Evolutionary conservation across 2,113 vertebrate species (phyloP).

Genomic region (Monopterus albus): DNA sequence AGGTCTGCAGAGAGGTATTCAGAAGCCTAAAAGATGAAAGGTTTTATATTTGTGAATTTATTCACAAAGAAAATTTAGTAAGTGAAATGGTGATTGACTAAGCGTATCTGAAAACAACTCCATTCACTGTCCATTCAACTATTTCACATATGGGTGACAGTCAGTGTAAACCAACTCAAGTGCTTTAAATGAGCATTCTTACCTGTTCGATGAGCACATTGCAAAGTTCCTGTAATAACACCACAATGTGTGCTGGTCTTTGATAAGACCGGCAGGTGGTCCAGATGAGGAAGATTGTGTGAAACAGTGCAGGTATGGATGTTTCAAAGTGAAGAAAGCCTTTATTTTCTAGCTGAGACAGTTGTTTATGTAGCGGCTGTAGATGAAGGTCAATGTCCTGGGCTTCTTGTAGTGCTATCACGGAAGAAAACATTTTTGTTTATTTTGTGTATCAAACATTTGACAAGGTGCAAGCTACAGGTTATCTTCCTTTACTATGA

Average conservation of each 20-base stretch:
- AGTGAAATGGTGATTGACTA: background rate
- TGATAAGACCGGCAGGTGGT: constrained; percentile 83
- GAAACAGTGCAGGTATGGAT: constrained; percentile 81
- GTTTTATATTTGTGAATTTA: constrained; percentile 10
- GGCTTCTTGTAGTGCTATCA: constrained; percentile 83
- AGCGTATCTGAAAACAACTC: too few species aligned
- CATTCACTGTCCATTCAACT: too few species aligned
- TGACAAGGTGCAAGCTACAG: background rate
- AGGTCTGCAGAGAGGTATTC: constrained; percentile 80
- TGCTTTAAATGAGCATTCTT: constrained; percentile 25
- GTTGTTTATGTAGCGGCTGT: constrained; percentile 74
- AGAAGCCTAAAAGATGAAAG: constrained; percentile 70
- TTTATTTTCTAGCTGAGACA: constrained; percentile 76
- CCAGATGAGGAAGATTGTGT: constrained; percentile 84
- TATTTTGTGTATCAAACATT: background rate
- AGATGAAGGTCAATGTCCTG: constrained; percentile 82
- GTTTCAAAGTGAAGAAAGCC: constrained; percentile 72
- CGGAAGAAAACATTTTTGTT: background rate
- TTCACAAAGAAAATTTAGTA: background rate
- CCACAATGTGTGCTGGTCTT: constrained; percentile 74
- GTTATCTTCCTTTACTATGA: background rate
- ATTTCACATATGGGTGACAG: background rate
- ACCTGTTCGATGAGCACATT: constrained; percentile 86
- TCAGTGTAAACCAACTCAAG: background rate
- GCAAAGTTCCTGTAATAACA: constrained; percentile 86